Conservation (phyloP, 2,888 invertebrate species). For the Drosophila testacea region DNA sequence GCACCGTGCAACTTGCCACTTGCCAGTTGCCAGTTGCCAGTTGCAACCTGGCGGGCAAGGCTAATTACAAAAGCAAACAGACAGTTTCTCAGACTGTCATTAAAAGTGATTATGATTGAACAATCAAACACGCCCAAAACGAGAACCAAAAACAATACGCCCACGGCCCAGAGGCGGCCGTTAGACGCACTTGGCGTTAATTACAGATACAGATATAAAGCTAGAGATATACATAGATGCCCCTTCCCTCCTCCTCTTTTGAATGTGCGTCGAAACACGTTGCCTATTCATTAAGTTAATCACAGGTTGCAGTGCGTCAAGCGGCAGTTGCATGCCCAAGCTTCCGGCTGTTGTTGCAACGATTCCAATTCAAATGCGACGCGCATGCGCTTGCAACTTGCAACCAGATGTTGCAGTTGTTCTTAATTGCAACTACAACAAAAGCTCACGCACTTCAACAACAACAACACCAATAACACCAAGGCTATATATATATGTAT, state of each 20-base stretch:
- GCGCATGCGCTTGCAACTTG: constrained; percentile 30
- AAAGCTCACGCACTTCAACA: constrained; percentile 54
- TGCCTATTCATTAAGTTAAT: constrained; percentile 68
- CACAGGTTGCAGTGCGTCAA: constrained; percentile 71
- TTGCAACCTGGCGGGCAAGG: constrained; percentile 6
- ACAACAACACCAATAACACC: constrained; percentile 3
- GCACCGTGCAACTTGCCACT: background rate
- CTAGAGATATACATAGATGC: constrained; percentile 2
- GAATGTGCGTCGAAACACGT: constrained; percentile 32
- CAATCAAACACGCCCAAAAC: constrained; percentile 71
- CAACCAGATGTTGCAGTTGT: constrained; percentile 5
- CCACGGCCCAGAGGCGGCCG: constrained; percentile 69
- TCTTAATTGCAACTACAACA: constrained; percentile 21
- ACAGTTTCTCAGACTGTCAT: constrained; percentile 60
- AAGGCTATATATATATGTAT: constrained; percentile 19
- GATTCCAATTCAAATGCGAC: constrained; percentile 51
- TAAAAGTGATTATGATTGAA: constrained; percentile 73
- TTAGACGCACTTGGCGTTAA: constrained; percentile 70
- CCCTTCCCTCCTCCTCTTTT: constrained; percentile 18
- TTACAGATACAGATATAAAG: constrained; percentile 3
- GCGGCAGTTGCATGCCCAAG: constrained; percentile 34
- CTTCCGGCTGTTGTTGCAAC: constrained; percentile 55
- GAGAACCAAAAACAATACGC: constrained; percentile 41
- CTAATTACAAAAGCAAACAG: constrained; percentile 68
- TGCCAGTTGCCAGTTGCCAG: background rate